A percentile compares a stretch with the other conserved stretches of the same genome.
Evolutionary conservation across 2,888 invertebrate species (phyloP).

Genomic region (Elysia crispata): DNA sequence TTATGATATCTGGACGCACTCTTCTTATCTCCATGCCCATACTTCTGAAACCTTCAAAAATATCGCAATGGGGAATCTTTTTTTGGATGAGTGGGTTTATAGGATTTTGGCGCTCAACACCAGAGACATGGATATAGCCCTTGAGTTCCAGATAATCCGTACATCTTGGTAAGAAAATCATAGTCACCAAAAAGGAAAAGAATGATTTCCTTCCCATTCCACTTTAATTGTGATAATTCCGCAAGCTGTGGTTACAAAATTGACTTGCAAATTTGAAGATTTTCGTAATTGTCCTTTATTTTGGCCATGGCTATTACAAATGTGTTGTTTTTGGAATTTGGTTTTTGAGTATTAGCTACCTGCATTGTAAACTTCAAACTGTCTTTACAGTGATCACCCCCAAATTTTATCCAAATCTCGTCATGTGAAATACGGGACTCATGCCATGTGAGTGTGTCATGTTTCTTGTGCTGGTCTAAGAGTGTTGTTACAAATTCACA

Average conservation of each 20-base stretch:
- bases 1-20: too few relatives aligned
- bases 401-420: too few relatives aligned
- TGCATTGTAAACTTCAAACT: too few relatives aligned
- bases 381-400: too few relatives aligned
- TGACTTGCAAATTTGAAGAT: neutral
- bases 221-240: neutral
- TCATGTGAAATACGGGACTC: neutral
- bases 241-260: slow-evolving; percentile 2
- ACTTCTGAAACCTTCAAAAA: neutral
- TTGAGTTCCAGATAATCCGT: slow-evolving; percentile 22
- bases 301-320: slow-evolving; percentile 19
- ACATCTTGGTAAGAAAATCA: neutral
- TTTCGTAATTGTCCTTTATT: neutral
- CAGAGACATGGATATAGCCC: slow-evolving; percentile 26
- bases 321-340: slow-evolving; percentile 30
- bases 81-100: neutral
- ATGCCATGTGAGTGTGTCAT: slow-evolving; percentile 42
- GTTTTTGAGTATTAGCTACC: neutral
- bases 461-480: slow-evolving; percentile 3
- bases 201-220: too few relatives aligned
- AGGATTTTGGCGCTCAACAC: neutral
- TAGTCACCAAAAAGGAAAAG: slow-evolving; percentile 35
- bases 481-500: slow-evolving; percentile 22
- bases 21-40: neutral
- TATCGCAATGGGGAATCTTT: neutral